These are phyloP conservation scores for Amiota mariae DNA, from an alignment of 2,888 invertebrate genomes.

Conservation along the genomic window DNA sequence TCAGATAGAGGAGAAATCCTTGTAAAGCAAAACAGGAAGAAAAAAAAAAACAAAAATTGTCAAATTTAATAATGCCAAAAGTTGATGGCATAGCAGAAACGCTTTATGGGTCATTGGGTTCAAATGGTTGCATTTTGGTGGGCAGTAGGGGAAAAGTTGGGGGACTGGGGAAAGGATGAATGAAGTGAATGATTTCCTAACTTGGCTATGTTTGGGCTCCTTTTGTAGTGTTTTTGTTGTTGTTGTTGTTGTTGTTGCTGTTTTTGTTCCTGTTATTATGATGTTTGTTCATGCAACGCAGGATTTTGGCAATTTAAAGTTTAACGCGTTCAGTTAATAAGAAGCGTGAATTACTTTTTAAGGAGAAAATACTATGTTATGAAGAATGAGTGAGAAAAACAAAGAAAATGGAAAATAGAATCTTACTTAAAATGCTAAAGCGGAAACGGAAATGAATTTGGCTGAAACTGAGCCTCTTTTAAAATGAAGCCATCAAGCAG, in stretches of 20 bases:
- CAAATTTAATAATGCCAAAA: slow-evolving; percentile 29
- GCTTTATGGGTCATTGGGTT: slow-evolving; percentile 29
- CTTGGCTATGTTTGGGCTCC: background rate
- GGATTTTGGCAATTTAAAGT: slow-evolving; percentile 21
- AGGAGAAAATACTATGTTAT: background rate
- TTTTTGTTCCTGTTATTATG: background rate
- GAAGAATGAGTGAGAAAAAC: background rate
- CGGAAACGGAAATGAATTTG: no score
- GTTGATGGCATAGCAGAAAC: slow-evolving; percentile 27
- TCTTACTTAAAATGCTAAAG: no score
- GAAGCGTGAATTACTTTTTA: slow-evolving; percentile 27
- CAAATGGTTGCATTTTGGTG: slow-evolving; percentile 13
- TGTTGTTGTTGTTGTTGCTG: background rate
- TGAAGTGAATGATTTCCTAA: no score
- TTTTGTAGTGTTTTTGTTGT: no score
- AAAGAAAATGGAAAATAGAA: background rate
- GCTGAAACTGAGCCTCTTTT: no score
- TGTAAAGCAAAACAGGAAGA: background rate
- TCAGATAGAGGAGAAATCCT: no score
- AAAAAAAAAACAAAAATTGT: slow-evolving; percentile 19
- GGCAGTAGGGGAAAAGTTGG: no score
- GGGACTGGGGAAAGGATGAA: no score
- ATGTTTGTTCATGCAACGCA: background rate
- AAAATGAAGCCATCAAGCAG: no score
- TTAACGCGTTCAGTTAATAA: slow-evolving; percentile 23